Base-by-base conservation (phyloP, 2,888 invertebrate species). In the Cyrtodaria siliqua region DNA sequence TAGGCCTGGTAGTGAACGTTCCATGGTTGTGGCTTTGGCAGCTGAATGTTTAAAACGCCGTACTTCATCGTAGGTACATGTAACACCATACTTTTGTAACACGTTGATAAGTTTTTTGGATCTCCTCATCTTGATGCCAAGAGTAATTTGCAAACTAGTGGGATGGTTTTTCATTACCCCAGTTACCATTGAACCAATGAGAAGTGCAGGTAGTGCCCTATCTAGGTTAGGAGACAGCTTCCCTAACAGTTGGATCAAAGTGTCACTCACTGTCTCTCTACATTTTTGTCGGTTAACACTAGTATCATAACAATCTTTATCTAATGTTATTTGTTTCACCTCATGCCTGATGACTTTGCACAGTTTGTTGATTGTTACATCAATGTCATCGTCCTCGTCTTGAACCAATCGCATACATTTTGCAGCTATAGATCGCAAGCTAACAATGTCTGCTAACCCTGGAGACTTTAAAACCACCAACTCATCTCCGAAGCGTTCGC, bases 31-130 rank as follows among this genome's bases (percentile, higher is more conserved):
- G 33, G 70, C 44, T 20, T 26, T 14, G 2, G 70, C 63, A 1
- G 70, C 70, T 23, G 62, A 70, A 40, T 63, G 63, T 18, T 70
- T 63, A 24, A 68, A 68, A 23, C 49, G 27, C 29, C 50, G 24
- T 4, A 68, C 27, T 24, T 70, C 62, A 38, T 47, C 33, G 18
- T 56, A 59, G 18, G 26, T 24, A 47, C 62, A 55, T 1, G 70
- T 55, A 2, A 70, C 33, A 23, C 63, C 63, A 20, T 16, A 26
- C 29, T 18, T 29, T 12, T 14, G 26, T 26, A 26, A 33, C 14
- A 40, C 8, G 40, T 40, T 55, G 18, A 26, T 20, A n/a, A n/a
- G n/a, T n/a, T n/a, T n/a, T n/a, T n/a, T n/a, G n/a, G n/a, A n/a
- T n/a, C n/a, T n/a, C n/a, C n/a, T n/a, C n/a, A n/a, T n/a, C n/a